phyloP scores from a whole-genome alignment of 2,113 vertebrate genomes.

The Hypanus sabinus region DNA sequence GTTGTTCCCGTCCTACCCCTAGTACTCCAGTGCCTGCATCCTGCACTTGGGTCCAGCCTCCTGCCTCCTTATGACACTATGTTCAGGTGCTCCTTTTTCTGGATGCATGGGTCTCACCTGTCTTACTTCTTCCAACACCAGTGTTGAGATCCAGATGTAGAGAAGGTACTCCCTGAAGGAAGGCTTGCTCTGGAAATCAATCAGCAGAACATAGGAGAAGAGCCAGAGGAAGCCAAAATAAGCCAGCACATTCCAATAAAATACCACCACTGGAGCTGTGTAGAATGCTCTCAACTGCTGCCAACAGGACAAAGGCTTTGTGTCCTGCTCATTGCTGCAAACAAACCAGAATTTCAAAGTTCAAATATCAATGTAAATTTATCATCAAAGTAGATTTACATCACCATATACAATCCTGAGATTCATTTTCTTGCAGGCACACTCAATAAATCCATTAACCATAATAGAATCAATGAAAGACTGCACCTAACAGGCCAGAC shows the following conservation, averaged over 20 bases:
- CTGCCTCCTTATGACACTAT: no score
- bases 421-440: no score
- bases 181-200: conserved; percentile 76
- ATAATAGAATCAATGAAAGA: no score
- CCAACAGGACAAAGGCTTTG: conserved; percentile 49
- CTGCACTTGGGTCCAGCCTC: no score
- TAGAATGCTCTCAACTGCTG: conserved; percentile 62
- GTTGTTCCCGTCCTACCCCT: no score
- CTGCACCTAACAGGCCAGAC: no score
- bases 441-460: no score
- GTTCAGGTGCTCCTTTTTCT: background rate
- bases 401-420: no score
- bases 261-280: conserved; percentile 72
- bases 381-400: no score
- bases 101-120: conserved; percentile 63
- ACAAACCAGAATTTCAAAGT: background rate
- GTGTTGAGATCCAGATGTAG: conserved; percentile 80
- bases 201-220: conserved; percentile 81
- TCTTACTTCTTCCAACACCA: conserved; percentile 82
- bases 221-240: conserved; percentile 88
- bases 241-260: conserved; percentile 79
- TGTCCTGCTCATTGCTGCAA: background rate
- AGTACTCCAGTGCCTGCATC: no score
- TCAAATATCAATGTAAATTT: no score
- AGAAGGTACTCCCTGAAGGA: conserved; percentile 70